These are phyloP conservation scores for Pachyseris speciosa DNA, from an alignment of 64 coral and sea anemone genomes.

Conservation along the genomic window DNA sequence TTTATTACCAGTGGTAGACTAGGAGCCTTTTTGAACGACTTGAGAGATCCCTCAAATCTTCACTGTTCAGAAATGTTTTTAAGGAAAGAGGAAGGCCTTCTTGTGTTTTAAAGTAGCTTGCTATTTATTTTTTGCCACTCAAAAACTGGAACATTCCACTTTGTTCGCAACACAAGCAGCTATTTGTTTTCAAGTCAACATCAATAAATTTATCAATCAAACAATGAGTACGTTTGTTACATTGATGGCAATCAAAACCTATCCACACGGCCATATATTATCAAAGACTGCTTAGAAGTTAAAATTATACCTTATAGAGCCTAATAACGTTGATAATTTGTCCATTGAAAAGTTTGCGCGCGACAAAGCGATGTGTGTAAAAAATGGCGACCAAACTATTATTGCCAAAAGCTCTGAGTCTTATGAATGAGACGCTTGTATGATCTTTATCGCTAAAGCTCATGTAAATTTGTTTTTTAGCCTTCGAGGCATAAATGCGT, in stretches of 20 bases:
- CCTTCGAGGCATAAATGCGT: conserved; percentile 20
- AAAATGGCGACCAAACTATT: not conserved
- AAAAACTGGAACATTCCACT: not conserved
- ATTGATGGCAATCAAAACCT: not conserved
- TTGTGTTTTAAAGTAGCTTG: not conserved
- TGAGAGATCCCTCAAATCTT: no score
- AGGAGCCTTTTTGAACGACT: no score
- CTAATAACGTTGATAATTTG: not conserved
- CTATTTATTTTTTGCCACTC: not conserved
- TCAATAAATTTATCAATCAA: not conserved
- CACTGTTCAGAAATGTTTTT: not conserved
- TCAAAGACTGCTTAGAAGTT: not conserved
- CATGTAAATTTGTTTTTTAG: conserved; percentile 17
- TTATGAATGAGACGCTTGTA: not conserved
- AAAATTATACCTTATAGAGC: not conserved
- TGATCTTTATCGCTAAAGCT: not conserved
- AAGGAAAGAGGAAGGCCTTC: not conserved
- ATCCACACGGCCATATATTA: not conserved
- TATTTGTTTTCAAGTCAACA: not conserved
- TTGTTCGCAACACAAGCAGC: not conserved
- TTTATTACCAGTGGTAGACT: no score
- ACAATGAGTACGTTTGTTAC: not conserved
- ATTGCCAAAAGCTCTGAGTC: not conserved
- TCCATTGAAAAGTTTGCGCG: not conserved
- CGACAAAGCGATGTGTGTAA: not conserved